Conservation (phyloP, 1,140 invertebrate genomes). For the Tigriopus japonicus region DNA sequence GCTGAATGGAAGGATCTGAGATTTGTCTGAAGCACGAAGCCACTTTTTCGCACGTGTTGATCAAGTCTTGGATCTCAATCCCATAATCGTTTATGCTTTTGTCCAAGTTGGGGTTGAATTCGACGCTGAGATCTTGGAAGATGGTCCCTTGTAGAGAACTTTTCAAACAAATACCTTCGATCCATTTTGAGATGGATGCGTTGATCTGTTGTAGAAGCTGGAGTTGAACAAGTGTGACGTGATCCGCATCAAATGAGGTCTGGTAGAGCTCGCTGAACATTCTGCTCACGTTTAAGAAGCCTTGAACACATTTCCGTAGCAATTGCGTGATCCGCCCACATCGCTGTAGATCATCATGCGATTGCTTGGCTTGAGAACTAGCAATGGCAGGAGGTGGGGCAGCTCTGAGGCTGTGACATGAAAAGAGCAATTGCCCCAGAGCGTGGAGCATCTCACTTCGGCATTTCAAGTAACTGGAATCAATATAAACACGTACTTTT, state of each 20-base stretch:
- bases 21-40: constrained; percentile 3
- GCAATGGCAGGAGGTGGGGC: constrained; percentile 82
- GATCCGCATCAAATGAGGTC: constrained; percentile 76
- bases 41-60: not conserved
- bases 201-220: constrained; percentile 55
- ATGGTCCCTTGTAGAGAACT: constrained; percentile 3
- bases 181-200: constrained; percentile 46
- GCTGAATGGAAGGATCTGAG: constrained; percentile 14
- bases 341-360: constrained; percentile 56
- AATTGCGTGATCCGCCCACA: constrained; percentile 62
- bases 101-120: not conserved
- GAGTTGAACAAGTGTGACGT: constrained; percentile 57
- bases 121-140: constrained; percentile 3
- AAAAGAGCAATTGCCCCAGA: constrained; percentile 48
- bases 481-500: too few species aligned
- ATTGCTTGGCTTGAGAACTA: constrained; percentile 49
- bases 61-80: constrained; percentile 1
- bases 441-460: constrained; percentile 55
- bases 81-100: not conserved
- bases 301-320: constrained; percentile 51
- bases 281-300: constrained; percentile 50
- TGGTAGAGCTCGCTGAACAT: constrained; percentile 56
- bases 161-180: constrained; percentile 37
- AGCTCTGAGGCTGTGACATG: constrained; percentile 61
- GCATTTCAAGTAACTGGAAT: constrained; percentile 38